Evolutionary conservation across 2,888 invertebrate species (phyloP), one percentile per base, ranked within the genome.

Genomic region (Axea sp.): DNA sequence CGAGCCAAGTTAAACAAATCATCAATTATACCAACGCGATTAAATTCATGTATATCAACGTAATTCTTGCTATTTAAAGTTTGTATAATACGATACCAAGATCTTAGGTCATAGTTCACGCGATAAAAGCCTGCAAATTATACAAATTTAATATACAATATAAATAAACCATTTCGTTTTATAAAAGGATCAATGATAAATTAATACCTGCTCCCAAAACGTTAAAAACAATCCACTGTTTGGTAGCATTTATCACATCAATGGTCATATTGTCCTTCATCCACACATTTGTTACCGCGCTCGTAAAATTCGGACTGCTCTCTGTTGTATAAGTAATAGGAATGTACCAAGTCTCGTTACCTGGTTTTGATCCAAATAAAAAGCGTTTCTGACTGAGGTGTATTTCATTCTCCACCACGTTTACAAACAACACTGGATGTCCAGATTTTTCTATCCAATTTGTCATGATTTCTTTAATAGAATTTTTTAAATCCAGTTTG

Each of bases 311-410:
- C 1, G 79, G 35, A 67, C 88, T 81, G 0, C 83, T 84, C 12
- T 90, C 89, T 0, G 91, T 91, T 0, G 93, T 91, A 82, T 92
- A 93, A 0, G 94, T 93, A 0, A 96, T 89, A 0, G 95, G 95
- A 41, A 95, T 91, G 6, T 65, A 64, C 64, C 0, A 73, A 8
- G 64, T 88, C 78, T 0, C 83, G 71, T 28, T 88, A 88, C 0
- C 88, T 88, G 0, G 90, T 89, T 11, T 91, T 84, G 15, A 15
- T n/a, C 1, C 6, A 8, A 84, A 47, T 68, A 86, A 1, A 17
- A 64, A 73, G 17, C 67, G 69, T 51, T 80, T 81, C 80, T 87
- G 88, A 0, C 77, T 76, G 2, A 88, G 43, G 2, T 53, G 75
- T 8, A 87, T 80, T 0, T 59, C 51, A 8, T 80, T 59, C 80